phyloP scores from a whole-genome alignment of 1,140 invertebrate genomes.

The Batillaria attramentaria region DNA sequence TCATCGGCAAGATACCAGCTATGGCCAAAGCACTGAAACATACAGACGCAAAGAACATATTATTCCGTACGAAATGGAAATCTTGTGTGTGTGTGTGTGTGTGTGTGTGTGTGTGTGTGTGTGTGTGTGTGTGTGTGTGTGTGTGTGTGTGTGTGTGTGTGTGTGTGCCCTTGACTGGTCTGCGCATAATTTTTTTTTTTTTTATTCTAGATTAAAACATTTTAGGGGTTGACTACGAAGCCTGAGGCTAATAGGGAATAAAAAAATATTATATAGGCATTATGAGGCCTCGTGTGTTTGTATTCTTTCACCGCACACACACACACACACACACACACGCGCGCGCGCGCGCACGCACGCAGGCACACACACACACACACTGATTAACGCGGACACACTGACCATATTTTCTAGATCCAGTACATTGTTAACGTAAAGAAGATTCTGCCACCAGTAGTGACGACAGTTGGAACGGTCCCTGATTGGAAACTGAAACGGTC shows the following conservation, averaged over 20 bases:
- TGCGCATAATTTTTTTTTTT: neutral
- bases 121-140: neutral
- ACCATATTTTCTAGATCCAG: neutral
- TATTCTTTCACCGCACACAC: no score
- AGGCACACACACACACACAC: no score
- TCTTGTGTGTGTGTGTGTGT: neutral
- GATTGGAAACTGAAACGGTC: constrained; percentile 77
- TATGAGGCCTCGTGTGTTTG: no score
- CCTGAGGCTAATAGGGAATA: neutral
- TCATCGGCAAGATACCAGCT: constrained; percentile 87
- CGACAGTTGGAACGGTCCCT: constrained; percentile 70
- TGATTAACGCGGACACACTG: neutral
- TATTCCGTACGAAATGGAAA: neutral
- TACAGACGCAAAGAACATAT: neutral
- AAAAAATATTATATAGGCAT: neutral
- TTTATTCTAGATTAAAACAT: neutral
- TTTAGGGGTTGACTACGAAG: neutral
- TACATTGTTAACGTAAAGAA: constrained; percentile 88
- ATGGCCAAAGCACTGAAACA: constrained; percentile 79
- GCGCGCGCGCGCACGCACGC: no score
- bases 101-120: neutral
- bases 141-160: neutral
- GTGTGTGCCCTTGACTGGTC: neutral
- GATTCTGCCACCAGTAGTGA: constrained; percentile 85
- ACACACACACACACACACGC: no score